Base-by-base conservation (phyloP, 2,888 invertebrate genomes). In the Callyntrura guangdongensis region DNA sequence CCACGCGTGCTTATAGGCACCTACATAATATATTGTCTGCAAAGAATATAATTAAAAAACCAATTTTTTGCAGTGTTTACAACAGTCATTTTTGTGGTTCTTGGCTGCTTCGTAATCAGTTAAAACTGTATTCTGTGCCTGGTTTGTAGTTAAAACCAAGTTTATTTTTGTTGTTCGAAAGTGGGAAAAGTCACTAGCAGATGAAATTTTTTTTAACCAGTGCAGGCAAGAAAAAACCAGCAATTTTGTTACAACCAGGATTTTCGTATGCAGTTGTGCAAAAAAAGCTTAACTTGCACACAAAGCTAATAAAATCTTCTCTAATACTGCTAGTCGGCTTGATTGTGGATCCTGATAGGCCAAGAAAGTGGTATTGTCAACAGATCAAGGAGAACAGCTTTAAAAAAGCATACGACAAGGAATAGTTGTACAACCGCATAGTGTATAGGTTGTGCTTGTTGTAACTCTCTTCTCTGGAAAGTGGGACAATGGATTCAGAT, bases 401-500 rank as follows among this genome's bases (percentile, higher is more conserved):
- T 36, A 36, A 36, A 36, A 64, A 64, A 64, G 25, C 27, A 22
- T n/a, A n/a, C n/a, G n/a, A n/a, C n/a, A 53, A 36, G 74, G 47
- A 64, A 64, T 25, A 25, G 25, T 20, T 61, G 36, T 47, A 47
- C 11, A 69, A 72, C 20, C 9, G 47, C 17, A 47, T 45, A 17
- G 8, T 53, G 9, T 25, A 25, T 64, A 11, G 1, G 12, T 12
- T 83, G 83, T 83, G 64, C 45, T 22, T 83, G 47, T 69, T 36
- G 81, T 67, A 25, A 61, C 72, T 77, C 64, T 59, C 6, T 6
- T 17, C 59, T 20, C 74, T 77, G 72, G 72, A 88, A 82, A 88
- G 82, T 88, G 88, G 88, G 88, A 88, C 88, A 88, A 87, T 82
- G 27, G 88, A 82, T 88, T 82, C 82, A 88, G 69, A 88, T 69